Conservation (phyloP, 2,888 invertebrate genomes). For the Caenorhabditis sp. region DNA sequence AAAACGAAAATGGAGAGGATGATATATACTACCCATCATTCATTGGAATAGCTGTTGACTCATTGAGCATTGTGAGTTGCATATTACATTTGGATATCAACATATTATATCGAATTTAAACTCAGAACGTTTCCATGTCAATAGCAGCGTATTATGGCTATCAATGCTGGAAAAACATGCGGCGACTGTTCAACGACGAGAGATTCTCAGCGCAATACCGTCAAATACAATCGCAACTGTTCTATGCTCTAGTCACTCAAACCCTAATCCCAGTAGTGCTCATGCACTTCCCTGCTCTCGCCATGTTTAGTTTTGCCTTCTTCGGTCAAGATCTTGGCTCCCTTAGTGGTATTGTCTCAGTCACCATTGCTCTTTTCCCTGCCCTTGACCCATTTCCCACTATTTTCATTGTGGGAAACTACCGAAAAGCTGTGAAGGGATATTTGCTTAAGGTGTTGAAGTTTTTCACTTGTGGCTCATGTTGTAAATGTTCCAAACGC, state of each 20-base stretch:
- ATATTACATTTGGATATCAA: too few species aligned
- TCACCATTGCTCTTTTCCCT: slow-evolving; percentile 37
- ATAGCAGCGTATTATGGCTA: slow-evolving; percentile 9
- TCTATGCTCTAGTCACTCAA: slow-evolving; percentile 42
- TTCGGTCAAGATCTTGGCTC: slow-evolving; percentile 9
- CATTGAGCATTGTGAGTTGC: slow-evolving; percentile 28
- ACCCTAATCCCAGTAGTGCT: slow-evolving; percentile 39
- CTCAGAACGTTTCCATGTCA: slow-evolving; percentile 10
- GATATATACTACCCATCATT: slow-evolving; percentile 29
- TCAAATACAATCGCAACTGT: slow-evolving; percentile 23
- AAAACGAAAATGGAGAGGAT: slow-evolving; percentile 7
- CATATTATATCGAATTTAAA: too few species aligned
- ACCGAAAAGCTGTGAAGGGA: slow-evolving; percentile 19
- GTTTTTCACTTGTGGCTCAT: too few species aligned
- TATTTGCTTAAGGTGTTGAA: neutral
- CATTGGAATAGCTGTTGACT: slow-evolving; percentile 22
- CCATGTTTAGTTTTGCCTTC: slow-evolving; percentile 30
- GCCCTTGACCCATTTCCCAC: slow-evolving; percentile 36
- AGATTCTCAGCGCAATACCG: neutral
- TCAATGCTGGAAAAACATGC: slow-evolving; percentile 16
- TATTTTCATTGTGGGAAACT: slow-evolving; percentile 27
- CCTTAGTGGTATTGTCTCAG: slow-evolving; percentile 22
- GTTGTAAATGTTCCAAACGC: too few species aligned
- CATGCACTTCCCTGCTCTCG: slow-evolving; percentile 38
- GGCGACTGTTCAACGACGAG: neutral